Conservation (phyloP, 2,113 vertebrate genomes). For the Manacus vitellinus region DNA sequence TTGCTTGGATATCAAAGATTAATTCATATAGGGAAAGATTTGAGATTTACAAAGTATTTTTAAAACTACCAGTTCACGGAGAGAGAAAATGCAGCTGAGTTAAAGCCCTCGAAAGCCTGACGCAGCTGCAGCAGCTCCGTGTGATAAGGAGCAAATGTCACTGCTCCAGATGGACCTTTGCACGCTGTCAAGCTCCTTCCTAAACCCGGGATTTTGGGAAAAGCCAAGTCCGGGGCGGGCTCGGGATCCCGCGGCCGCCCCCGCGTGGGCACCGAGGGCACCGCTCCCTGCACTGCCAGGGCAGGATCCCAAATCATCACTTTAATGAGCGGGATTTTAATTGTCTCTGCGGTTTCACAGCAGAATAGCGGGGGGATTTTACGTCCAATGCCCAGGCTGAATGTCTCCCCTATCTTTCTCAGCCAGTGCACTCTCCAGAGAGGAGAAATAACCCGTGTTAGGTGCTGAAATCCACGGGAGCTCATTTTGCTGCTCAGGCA, state of each 20-base stretch:
- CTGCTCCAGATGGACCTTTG: not conserved
- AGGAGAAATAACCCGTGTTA: not conserved
- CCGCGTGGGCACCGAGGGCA: not conserved
- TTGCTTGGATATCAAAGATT: not conserved
- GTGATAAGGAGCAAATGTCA: not conserved
- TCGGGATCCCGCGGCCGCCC: not conserved
- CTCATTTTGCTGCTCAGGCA: not conserved
- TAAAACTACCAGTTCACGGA: not conserved
- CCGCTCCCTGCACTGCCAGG: not conserved
- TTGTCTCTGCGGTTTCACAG: not conserved
- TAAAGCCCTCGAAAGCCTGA: not conserved
- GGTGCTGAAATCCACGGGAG: not conserved
- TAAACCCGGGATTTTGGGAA: not conserved
- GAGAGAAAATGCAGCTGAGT: not conserved
- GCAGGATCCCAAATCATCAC: not conserved
- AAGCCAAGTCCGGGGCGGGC: not conserved
- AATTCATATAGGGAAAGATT: not conserved
- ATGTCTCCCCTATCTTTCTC: not conserved
- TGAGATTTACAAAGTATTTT: not conserved
- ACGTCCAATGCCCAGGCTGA: not conserved
- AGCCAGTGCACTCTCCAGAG: not conserved
- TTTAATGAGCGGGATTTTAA: not conserved
- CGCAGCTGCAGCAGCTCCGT: not conserved
- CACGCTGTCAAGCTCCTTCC: not conserved
- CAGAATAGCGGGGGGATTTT: not conserved